These are phyloP conservation scores for Ptiloglossa arizonensis DNA, from an alignment of 1,140 invertebrate genomes.

Conservation along the genomic window DNA sequence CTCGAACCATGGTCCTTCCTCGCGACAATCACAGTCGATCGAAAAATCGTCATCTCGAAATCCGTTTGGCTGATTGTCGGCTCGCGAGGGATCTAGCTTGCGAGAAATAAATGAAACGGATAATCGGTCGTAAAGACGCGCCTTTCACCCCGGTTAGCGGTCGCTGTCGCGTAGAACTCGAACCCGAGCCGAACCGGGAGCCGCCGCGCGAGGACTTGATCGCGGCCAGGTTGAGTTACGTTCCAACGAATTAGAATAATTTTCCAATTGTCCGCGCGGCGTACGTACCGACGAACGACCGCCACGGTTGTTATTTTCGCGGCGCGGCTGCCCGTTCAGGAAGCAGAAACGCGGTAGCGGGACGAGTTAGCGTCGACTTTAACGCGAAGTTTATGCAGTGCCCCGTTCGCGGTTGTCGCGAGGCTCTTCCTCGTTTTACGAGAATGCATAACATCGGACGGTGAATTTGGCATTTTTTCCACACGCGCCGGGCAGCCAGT, in stretches of 20 bases:
- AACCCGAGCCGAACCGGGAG: too few species aligned
- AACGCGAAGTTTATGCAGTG: not conserved
- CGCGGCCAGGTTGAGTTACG: not conserved
- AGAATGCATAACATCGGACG: not conserved
- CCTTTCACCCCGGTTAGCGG: too few species aligned
- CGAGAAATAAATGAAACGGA: too few species aligned
- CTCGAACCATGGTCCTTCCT: too few species aligned
- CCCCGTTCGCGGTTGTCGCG: not conserved
- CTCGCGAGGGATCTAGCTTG: too few species aligned
- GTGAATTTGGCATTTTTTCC: not conserved
- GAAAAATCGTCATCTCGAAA: too few species aligned
- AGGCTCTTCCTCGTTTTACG: not conserved
- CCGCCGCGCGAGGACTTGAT: too few species aligned
- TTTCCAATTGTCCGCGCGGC: not conserved
- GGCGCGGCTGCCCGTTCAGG: not conserved
- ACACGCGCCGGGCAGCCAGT: too few species aligned
- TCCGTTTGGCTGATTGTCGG: too few species aligned
- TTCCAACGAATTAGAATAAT: constrained; percentile 23
- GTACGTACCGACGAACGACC: not conserved
- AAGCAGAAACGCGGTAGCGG: not conserved
- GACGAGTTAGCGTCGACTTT: not conserved
- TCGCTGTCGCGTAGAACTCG: too few species aligned
- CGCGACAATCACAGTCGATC: too few species aligned
- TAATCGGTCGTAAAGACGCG: too few species aligned
- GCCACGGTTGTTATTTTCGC: not conserved